Percentiles rank a stretch among this genome's conserved stretches.
Conservation (phyloP, 2,113 vertebrate genomes). For the Raphicerus campestris region DNA sequence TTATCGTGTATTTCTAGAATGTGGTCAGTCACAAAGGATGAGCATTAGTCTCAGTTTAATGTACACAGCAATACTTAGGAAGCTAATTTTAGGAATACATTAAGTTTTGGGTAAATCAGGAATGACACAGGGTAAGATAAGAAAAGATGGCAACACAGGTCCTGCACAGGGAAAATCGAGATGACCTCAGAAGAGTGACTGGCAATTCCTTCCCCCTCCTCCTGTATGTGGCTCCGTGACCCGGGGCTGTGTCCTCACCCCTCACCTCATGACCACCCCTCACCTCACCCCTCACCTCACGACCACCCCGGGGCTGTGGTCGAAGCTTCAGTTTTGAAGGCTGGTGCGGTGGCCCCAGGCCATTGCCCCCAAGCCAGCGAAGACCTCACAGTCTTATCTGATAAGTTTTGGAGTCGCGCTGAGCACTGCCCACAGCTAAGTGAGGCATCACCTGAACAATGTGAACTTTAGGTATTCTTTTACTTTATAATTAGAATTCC, state of each 20-base stretch:
- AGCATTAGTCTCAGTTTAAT: neutral
- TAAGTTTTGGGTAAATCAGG: neutral
- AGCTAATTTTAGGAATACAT: neutral
- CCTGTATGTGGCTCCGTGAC: neutral
- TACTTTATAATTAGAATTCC: neutral
- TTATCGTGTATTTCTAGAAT: neutral
- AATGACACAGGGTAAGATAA: neutral
- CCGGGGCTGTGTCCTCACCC: too few species aligned
- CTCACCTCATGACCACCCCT: too few species aligned
- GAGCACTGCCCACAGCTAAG: fast-evolving
- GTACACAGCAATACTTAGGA: neutral
- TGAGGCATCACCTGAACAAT: fast-evolving
- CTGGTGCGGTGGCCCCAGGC: neutral
- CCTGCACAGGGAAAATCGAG: fast-evolving
- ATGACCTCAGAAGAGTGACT: fast-evolving
- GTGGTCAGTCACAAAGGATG: neutral
- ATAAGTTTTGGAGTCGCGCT: fast-evolving
- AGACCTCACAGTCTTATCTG: neutral
- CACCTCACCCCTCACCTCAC: too few species aligned
- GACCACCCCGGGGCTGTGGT: too few species aligned
- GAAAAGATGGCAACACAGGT: neutral
- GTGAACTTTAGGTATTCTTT: neutral
- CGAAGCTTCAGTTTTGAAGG: neutral
- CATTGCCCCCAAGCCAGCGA: fast-evolving
- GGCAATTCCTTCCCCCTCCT: fast-evolving